These are phyloP conservation scores for Zaprionus gabonicus DNA, from an alignment of 1,140 invertebrate genomes.

Conservation along the genomic window DNA sequence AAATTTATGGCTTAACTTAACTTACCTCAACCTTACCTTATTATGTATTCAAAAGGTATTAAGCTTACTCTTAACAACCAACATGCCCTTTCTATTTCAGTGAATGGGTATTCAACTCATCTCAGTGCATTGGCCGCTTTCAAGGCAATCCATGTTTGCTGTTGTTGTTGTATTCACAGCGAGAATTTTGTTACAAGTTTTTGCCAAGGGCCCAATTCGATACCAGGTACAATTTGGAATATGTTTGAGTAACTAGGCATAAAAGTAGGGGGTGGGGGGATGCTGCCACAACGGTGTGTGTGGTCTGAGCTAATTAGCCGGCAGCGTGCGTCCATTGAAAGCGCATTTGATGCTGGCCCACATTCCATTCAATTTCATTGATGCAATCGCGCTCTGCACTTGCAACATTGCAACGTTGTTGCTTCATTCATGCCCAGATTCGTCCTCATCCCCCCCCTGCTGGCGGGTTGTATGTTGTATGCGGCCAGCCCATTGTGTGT, in stretches of 20 bases:
- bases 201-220: conserved; percentile 50
- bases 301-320: conserved; percentile 71
- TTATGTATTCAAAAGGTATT: neutral
- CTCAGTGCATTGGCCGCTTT: conserved; percentile 45
- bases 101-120: conserved; percentile 21
- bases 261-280: conserved; percentile 8
- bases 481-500: conserved; percentile 36
- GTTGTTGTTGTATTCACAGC: conserved; percentile 31
- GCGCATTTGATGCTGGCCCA: conserved; percentile 67
- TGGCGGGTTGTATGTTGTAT: neutral
- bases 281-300: conserved; percentile 34
- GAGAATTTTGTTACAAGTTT: conserved; percentile 36
- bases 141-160: conserved; percentile 46
- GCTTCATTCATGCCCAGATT: conserved; percentile 63
- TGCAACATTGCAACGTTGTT: conserved; percentile 9
- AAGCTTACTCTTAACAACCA: neutral
- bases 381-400: conserved; percentile 55
- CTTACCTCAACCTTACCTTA: neutral
- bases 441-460: neutral
- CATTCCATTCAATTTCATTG: conserved; percentile 74
- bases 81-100: conserved; percentile 18
- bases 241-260: conserved; percentile 20
- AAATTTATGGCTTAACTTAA: no score
- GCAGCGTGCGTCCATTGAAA: conserved; percentile 60
- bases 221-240: conserved; percentile 9